Percentiles rank a stretch among this genome's conserved stretches.
phyloP scores from a whole-genome alignment of 2,797 vertebrate genomes.

The Platyrinchus mystaceus region DNA sequence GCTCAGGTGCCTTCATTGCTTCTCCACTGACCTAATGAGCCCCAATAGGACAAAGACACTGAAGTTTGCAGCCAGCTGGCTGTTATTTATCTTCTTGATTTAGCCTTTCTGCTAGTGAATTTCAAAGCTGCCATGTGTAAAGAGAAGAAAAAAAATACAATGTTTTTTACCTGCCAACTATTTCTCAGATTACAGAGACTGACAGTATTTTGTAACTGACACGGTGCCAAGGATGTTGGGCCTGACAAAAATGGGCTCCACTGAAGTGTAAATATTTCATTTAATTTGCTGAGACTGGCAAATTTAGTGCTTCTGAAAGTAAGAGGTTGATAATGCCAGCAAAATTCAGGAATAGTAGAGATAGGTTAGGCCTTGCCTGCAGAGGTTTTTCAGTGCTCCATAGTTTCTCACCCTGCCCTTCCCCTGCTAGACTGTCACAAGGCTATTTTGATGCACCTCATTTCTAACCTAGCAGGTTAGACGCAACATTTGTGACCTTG shows the following conservation, averaged over 20 bases:
- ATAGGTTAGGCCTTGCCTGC: not conserved
- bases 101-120: not conserved
- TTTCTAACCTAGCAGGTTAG: not conserved
- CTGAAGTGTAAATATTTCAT: not conserved
- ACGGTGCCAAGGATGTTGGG: not conserved
- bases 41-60: not conserved
- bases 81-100: constrained; percentile 15
- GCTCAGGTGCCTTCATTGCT: not conserved
- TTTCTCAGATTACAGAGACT: not conserved
- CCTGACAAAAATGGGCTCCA: not conserved
- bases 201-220: not conserved
- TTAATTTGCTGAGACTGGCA: not conserved
- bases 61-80: not conserved
- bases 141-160: not conserved
- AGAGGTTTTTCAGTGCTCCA: not conserved
- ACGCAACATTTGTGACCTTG: not conserved
- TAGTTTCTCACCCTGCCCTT: not conserved
- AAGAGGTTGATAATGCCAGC: not conserved
- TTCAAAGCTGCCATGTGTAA: constrained; percentile 10
- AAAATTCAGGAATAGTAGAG: not conserved
- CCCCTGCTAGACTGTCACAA: not conserved
- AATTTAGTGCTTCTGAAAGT: not conserved
- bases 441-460: not conserved
- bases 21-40: not conserved
- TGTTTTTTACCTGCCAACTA: not conserved